A percentile compares a stretch with the other conserved stretches of the same genome.
These are phyloP conservation scores for Hydractinia echinata DNA, from an alignment of 30 jellyfish, hydroid and myxozoan species.

Conservation along the genomic window DNA sequence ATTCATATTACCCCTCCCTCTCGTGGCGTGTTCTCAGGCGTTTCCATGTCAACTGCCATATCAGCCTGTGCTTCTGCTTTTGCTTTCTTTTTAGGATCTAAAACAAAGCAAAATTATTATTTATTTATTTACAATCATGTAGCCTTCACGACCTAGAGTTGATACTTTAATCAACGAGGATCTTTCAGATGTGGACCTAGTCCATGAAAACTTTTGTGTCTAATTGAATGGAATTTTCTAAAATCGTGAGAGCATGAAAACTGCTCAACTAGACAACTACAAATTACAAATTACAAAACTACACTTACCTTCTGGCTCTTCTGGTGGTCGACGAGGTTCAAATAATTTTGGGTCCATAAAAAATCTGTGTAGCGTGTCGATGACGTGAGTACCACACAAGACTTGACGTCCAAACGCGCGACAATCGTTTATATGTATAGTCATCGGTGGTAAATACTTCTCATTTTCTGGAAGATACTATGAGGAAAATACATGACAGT, in stretches of 20 bases:
- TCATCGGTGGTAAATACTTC: constrained; percentile 91
- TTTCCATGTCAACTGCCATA: not conserved
- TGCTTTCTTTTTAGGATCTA: not conserved
- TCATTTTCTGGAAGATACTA: constrained; percentile 87
- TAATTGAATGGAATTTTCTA: too few relatives aligned
- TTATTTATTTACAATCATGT: too few relatives aligned
- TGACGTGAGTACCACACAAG: constrained; percentile 85
- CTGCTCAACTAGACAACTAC: not conserved
- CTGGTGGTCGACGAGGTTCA: constrained; percentile 34
- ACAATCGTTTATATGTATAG: constrained; percentile 74
- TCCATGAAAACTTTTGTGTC: too few relatives aligned
- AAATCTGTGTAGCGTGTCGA: constrained; percentile 54
- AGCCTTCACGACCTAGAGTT: too few relatives aligned
- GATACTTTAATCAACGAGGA: not conserved
- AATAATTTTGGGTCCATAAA: constrained; percentile 51
- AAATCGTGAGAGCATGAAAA: not conserved
- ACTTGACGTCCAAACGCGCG: constrained; percentile 93
- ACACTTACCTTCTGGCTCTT: constrained; percentile 25
- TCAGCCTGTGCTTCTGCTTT: constrained; percentile 11
- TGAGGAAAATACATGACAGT: not conserved
- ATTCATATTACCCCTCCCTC: too few relatives aligned
- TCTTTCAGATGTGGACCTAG: too few relatives aligned
- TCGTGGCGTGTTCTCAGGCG: not conserved
- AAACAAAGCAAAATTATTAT: not conserved
- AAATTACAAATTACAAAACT: not conserved